Conservation (phyloP, 2,797 vertebrate species). For the Myotis vivesi region DNA sequence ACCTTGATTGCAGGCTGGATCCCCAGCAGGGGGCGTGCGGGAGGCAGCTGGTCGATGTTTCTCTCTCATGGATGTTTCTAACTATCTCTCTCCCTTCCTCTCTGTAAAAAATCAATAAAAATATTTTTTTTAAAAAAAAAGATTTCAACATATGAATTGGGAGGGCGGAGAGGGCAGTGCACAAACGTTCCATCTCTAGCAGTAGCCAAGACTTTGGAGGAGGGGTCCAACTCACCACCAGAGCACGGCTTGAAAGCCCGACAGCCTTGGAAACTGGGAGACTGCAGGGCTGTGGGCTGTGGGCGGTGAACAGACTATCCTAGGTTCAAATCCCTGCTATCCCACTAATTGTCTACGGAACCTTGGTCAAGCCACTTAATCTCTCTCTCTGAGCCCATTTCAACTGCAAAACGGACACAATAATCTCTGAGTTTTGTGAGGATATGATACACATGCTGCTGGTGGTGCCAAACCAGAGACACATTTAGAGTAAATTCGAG, state of each 20-base stretch:
- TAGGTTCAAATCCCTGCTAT: not conserved
- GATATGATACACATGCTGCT: not conserved
- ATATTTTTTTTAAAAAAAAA: not conserved
- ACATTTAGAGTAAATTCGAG: not conserved
- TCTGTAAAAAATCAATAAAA: too few species aligned
- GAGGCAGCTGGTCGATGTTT: too few species aligned
- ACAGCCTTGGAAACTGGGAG: not conserved
- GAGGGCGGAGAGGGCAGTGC: not conserved
- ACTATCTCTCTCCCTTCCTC: too few species aligned
- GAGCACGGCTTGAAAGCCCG: not conserved
- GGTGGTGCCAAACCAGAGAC: not conserved
- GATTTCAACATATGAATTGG: not conserved
- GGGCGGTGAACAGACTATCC: accelerated
- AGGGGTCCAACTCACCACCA: not conserved
- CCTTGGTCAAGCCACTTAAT: not conserved
- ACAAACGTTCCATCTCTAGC: not conserved
- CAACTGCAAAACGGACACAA: not conserved
- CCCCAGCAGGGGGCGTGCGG: too few species aligned
- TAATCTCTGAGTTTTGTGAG: not conserved
- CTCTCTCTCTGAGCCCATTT: not conserved
- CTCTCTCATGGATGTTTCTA: too few species aligned
- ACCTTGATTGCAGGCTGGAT: too few species aligned
- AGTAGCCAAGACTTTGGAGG: not conserved
- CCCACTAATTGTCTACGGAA: not conserved
- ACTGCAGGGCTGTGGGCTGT: not conserved